Base-by-base conservation (phyloP, 2,888 invertebrate genomes). In the Brenthis daphne region DNA sequence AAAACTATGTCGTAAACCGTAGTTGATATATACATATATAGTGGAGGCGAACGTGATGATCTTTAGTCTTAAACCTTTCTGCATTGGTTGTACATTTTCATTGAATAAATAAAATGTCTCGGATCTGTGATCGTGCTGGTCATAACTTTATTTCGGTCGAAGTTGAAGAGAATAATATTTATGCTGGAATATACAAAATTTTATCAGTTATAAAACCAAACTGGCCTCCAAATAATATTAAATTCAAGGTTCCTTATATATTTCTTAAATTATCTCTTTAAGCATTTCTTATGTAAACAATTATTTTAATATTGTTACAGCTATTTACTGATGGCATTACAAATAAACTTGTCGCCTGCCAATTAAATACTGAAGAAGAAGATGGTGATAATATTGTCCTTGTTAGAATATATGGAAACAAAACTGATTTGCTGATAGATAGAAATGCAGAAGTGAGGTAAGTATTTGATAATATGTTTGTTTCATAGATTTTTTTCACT, bases 251-350 rank as follows among this genome's bases (percentile, higher is more conserved):
- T 54, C 54, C 54, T 63, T 16, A 53, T 53, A 53, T 6, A 3
- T 53, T 16, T 8, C 11, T 51, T 53, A 16, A 3, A 6, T 6
- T 53, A 16, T 8, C 4, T 5, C 1, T 16, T 20, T 24, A 20
- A 54, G 33, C n/a, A 51, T 47, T 51, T 47, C 14, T 54, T 13
- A 24, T 50, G 14, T 54, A 43, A 63, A 57, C 24, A 58, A 16
- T 69, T 14, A 47, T 63, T 61, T 50, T 67, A 48, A 66, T 65
- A 57, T 58, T 51, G 20, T 80, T 82, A 70, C 90, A 99, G 98
- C 89, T 96, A 82, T 98, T 99, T 87, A 98, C 98, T 73, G 97
- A 98, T 94, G 99, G 99, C 57, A 97, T 98, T 73, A 98, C 98
- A 60, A 99, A 99, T 90, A 98, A 97, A 87, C 93, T 99, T 78